Evolutionary conservation across 2,888 invertebrate species (phyloP).

Genomic region (Lymantria monacha): DNA sequence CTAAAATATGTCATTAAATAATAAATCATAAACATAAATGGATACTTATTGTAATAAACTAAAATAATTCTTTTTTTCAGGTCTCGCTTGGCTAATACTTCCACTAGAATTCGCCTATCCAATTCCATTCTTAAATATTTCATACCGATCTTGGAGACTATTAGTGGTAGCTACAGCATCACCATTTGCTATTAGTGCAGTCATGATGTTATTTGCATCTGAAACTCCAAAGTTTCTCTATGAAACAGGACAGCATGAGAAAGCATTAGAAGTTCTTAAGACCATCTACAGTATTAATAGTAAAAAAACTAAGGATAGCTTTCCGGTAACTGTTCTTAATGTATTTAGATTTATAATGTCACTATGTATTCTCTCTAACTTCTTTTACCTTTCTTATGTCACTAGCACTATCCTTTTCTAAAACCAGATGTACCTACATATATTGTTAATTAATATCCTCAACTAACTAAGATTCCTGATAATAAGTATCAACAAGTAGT

Average conservation of each 20-base stretch:
- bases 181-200: conserved; percentile 83
- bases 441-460: too few species aligned
- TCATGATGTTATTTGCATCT: conserved; percentile 83
- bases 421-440: too few species aligned
- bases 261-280: conserved; percentile 77
- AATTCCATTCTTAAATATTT: conserved; percentile 70
- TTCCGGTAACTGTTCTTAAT: conserved; percentile 47
- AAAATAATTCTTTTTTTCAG: conserved; percentile 55
- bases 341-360: too few species aligned
- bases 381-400: too few species aligned
- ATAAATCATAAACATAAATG: too few species aligned
- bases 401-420: too few species aligned
- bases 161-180: conserved; percentile 85
- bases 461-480: too few species aligned
- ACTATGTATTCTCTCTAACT: too few species aligned
- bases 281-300: conserved; percentile 60
- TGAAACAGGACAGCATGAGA: conserved; percentile 81
- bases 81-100: conserved; percentile 86
- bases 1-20: too few species aligned
- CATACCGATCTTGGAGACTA: conserved; percentile 88
- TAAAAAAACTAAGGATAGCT: conserved; percentile 46
- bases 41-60: too few species aligned
- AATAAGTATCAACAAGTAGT: too few species aligned
- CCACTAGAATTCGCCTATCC: conserved; percentile 77
- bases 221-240: conserved; percentile 91